A percentile compares a stretch with the other conserved stretches of the same genome.
These are phyloP conservation scores for Siniperca chuatsi DNA, from an alignment of 2,113 vertebrate genomes.

Conservation along the genomic window DNA sequence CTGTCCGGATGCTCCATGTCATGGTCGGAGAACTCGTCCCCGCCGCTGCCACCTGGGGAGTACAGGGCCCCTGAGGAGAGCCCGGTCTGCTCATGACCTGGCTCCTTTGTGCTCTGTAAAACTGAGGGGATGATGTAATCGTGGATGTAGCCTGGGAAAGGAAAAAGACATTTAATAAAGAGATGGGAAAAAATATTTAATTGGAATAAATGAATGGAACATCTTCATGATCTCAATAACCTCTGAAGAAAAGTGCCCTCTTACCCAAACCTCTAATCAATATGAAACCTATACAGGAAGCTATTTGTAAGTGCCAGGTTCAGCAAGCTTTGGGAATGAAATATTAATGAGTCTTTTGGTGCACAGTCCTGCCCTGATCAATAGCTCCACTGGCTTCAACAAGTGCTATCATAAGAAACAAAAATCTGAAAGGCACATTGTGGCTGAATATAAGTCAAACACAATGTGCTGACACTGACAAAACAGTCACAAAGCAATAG, in stretches of 20 bases:
- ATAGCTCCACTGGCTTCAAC: constrained; percentile 52
- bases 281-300: constrained; percentile 58
- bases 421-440: constrained; percentile 11
- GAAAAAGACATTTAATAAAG: constrained; percentile 9
- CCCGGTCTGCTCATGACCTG: constrained; percentile 43
- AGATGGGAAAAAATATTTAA: background rate
- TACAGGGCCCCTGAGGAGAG: constrained; percentile 59
- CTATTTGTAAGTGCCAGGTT: constrained; percentile 58
- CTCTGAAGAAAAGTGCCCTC: constrained; percentile 13
- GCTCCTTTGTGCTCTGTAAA: constrained; percentile 56
- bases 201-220: background rate
- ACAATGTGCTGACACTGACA: constrained; percentile 48
- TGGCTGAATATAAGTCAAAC: constrained; percentile 29
- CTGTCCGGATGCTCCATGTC: constrained; percentile 75
- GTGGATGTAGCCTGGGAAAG: constrained; percentile 72
- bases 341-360: constrained; percentile 65
- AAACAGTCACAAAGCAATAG: constrained; percentile 31
- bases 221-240: background rate
- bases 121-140: constrained; percentile 76
- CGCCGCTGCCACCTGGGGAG: constrained; percentile 61
- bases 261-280: constrained; percentile 40
- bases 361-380: constrained; percentile 41
- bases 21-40: constrained; percentile 77
- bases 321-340: constrained; percentile 57
- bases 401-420: constrained; percentile 33